Base-by-base conservation (phyloP, 2,113 vertebrate species). In the Trichomycterus rosablanca region DNA sequence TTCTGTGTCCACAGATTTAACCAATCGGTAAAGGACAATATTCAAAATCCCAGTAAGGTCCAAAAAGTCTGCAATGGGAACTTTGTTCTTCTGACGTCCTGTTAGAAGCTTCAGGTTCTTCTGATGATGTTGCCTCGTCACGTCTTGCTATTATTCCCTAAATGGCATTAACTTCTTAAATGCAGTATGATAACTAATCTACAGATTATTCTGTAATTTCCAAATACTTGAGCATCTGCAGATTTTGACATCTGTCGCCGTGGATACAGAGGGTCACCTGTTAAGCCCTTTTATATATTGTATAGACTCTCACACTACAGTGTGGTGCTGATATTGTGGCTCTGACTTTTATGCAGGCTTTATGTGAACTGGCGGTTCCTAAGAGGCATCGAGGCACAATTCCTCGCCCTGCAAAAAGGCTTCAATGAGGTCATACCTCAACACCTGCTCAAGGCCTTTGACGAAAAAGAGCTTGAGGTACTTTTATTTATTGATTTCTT, bases 311-410 rank as follows among this genome's bases (percentile, higher is more conserved):
- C 3, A 40, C 35, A 15, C 42, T 14, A 14, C 24, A 20, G 8
- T 63, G 39, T 28, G 32, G 18, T 45, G 10, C 20, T 57, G 14
- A 46, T 49, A 16, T 42, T 15, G 30, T 32, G 10, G 15, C 9
- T 60, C 5, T 46, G 28, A 23, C 45, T 30, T 8, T 28, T 26
- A 16, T 23, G 1, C 75, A 93, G 94, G 32, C 90, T 99, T 7
- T 99, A 99, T 23, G 96, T 99, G 58, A 99, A 97, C 88, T 99
- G 96, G 96, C 87, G 96, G n/a, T 99, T 99, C 74, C 87, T 99
- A 78, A 88, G 95, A 68, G 95, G 96, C 67, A 99, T 98, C 6
- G 96, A 98, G 80, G 96, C 96, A 10, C 96, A 98, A 75, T 99
- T 99, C 80, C 83, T 99, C 80, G 95, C 96, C 8, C 88, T 99